Conservation (phyloP, 2,797 vertebrate genomes). For the Arremon brunneinucha region DNA sequence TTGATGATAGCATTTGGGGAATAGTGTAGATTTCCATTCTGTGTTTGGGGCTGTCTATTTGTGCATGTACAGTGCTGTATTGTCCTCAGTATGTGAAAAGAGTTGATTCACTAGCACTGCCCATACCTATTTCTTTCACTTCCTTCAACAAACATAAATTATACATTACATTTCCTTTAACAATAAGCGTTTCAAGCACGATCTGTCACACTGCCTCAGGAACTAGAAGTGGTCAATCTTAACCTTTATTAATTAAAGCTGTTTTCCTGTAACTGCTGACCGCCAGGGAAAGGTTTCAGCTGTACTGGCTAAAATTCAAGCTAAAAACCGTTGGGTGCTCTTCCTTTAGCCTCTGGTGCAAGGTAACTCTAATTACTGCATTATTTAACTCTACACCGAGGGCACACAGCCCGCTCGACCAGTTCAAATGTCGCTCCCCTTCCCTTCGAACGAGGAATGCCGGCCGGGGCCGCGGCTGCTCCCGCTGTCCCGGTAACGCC, state of each 20-base stretch:
- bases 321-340: neutral
- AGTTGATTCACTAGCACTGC: neutral
- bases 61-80: neutral
- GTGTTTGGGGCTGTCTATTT: neutral
- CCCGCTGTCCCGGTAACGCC: neutral
- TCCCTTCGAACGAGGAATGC: accelerated
- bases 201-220: neutral
- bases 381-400: neutral
- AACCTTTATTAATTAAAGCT: neutral
- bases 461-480: neutral
- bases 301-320: neutral
- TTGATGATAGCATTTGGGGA: neutral
- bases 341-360: neutral
- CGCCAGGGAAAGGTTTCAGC: neutral
- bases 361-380: neutral
- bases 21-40: neutral
- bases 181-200: neutral
- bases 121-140: neutral
- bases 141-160: neutral
- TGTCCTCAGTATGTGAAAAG: neutral
- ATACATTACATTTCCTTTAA: neutral
- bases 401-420: accelerated
- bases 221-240: neutral
- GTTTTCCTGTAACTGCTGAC: neutral
- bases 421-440: accelerated